Evolutionary conservation across 2,797 vertebrate genomes (phyloP).

Genomic region (Nyctibius grandis): DNA sequence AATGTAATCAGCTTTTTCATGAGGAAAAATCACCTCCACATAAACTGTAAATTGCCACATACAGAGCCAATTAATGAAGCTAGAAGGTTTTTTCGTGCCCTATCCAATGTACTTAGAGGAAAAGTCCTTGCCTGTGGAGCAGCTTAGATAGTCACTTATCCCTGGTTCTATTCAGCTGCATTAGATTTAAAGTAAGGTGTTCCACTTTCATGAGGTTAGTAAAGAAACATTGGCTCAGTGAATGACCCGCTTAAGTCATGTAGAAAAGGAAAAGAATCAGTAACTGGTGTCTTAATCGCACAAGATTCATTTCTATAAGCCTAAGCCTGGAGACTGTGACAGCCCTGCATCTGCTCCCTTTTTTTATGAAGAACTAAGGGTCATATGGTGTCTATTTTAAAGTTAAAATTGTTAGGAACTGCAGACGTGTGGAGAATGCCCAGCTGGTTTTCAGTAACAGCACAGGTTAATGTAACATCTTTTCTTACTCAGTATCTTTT

Average conservation of each 20-base stretch:
- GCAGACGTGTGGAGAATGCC: background rate
- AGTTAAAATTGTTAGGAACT: background rate
- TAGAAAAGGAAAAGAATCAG: conserved; percentile 38
- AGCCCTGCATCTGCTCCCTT: background rate
- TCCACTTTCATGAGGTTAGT: background rate
- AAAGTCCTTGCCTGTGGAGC: background rate
- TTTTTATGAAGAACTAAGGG: background rate
- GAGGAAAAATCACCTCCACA: background rate
- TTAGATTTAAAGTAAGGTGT: conserved; percentile 41
- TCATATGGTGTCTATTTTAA: background rate
- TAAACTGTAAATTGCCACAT: conserved; percentile 50
- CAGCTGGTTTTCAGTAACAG: background rate
- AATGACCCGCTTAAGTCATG: conserved; percentile 31
- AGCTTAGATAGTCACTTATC: conserved; percentile 37
- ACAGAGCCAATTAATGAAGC: conserved; percentile 52
- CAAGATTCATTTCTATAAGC: conserved; percentile 26
- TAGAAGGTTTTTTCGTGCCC: conserved; percentile 19
- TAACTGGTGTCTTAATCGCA: conserved; percentile 35
- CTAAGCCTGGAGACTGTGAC: background rate
- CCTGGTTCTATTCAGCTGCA: conserved; percentile 1
- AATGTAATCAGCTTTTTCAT: conserved; percentile 58
- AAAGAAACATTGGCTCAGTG: conserved; percentile 14
- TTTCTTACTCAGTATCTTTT: background rate
- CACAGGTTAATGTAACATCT: background rate
- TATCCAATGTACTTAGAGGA: conserved; percentile 3